A percentile compares a stretch with the other conserved stretches of the same genome.
These are phyloP conservation scores for Shargacucullia verbasci DNA, from an alignment of 2,888 invertebrate genomes.

Conservation along the genomic window DNA sequence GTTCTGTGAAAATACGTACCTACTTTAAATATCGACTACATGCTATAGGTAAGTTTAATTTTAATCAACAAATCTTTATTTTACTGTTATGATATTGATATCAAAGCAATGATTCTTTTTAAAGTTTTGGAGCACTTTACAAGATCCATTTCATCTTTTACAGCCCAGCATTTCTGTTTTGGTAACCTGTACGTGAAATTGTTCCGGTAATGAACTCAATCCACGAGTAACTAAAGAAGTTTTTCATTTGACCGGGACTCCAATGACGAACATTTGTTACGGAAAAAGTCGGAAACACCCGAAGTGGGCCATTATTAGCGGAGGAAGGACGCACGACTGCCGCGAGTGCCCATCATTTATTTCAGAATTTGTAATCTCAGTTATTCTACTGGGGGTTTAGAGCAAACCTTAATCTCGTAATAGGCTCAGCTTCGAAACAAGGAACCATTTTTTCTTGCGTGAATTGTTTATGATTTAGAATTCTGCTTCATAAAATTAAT, in stretches of 20 bases:
- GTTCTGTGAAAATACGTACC: no score
- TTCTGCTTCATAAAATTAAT: no score
- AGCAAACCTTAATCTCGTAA: constrained; percentile 39
- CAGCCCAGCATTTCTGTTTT: no score
- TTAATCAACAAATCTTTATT: no score
- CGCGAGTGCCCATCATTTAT: constrained; percentile 48
- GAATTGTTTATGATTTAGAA: constrained; percentile 8
- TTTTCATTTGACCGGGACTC: constrained; percentile 21
- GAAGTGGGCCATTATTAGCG: constrained; percentile 60
- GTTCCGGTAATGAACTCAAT: constrained; percentile 20
- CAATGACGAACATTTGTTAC: constrained; percentile 51
- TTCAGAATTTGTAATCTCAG: constrained; percentile 45
- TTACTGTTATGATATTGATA: no score
- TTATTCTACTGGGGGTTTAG: constrained; percentile 33
- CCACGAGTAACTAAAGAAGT: constrained; percentile 8
- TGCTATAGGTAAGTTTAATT: no score
- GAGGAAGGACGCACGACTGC: constrained; percentile 55
- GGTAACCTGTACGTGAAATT: no score
- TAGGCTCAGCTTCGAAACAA: constrained; percentile 29
- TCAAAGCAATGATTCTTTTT: no score
- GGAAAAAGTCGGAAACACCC: constrained; percentile 54
- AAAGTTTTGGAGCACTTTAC: no score
- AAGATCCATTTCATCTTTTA: no score
- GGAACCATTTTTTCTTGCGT: constrained; percentile 18
- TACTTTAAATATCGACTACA: no score